Evolutionary conservation across 2,113 vertebrate genomes (phyloP).

Genomic region (Brachypodius melanocephalos): DNA sequence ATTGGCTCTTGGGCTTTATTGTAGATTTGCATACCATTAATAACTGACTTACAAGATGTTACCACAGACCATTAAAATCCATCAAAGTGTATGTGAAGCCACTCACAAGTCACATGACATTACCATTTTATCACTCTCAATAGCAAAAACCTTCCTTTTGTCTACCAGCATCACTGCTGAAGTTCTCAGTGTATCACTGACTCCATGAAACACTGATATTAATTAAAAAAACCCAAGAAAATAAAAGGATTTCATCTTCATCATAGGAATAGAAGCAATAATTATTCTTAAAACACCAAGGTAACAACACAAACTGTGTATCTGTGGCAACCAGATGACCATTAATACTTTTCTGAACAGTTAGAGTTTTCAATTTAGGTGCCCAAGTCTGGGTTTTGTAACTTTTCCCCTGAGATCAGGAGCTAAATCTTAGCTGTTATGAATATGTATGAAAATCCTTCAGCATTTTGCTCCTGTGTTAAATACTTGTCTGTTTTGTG

Average conservation of each 20-base stretch:
- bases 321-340: background rate
- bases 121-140: background rate
- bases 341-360: background rate
- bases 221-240: background rate
- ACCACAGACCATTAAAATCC: background rate
- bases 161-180: background rate
- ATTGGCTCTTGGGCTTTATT: background rate
- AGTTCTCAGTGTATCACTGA: background rate
- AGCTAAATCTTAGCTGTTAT: background rate
- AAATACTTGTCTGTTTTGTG: background rate
- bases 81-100: accelerated
- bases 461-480: background rate
- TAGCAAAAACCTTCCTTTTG: background rate
- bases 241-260: background rate
- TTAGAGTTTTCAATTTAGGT: background rate
- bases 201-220: background rate
- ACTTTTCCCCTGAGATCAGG: background rate
- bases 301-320: background rate
- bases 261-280: background rate
- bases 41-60: background rate
- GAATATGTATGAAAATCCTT: background rate
- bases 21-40: background rate
- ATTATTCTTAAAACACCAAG: background rate
- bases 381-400: background rate
- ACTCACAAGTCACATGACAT: background rate